A percentile compares a stretch with the other conserved stretches of the same genome.
Conservation (phyloP, 2,888 invertebrate species). For the Cheilosia impressa region DNA sequence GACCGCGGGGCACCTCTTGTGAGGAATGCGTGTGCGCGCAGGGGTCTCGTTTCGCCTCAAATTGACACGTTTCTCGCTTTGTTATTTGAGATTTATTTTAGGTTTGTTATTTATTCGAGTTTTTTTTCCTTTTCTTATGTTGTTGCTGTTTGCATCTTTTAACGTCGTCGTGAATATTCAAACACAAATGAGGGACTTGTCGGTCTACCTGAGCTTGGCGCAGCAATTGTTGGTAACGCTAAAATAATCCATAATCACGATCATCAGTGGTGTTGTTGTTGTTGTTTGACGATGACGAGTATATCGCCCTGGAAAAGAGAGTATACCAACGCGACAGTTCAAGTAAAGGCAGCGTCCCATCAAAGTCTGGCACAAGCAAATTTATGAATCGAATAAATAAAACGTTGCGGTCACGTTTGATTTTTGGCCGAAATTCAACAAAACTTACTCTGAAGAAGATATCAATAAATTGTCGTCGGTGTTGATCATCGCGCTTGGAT, state of each 20-base stretch:
- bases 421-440: conserved; percentile 46
- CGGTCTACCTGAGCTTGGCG: conserved; percentile 46
- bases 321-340: conserved; percentile 16
- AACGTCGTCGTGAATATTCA: conserved; percentile 64
- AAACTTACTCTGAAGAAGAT: not conserved
- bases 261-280: conserved; percentile 26
- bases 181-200: conserved; percentile 42
- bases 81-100: conserved; percentile 66
- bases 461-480: conserved; percentile 49
- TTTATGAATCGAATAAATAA: conserved; percentile 67
- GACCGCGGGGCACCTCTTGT: conserved; percentile 4
- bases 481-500: conserved; percentile 39
- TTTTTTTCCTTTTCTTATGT: conserved; percentile 5
- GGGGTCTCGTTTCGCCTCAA: conserved; percentile 57
- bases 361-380: conserved; percentile 28
- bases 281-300: conserved; percentile 28
- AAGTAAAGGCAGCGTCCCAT: conserved; percentile 35
- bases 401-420: conserved; percentile 70
- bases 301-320: conserved; percentile 33
- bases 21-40: conserved; percentile 66
- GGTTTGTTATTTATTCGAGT: conserved; percentile 36
- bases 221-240: conserved; percentile 26
- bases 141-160: not conserved
- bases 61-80: conserved; percentile 74
- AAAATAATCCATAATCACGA: conserved; percentile 58